phyloP scores from a whole-genome alignment of 2,797 vertebrate genomes.

The Lateolabrax maculatus region DNA sequence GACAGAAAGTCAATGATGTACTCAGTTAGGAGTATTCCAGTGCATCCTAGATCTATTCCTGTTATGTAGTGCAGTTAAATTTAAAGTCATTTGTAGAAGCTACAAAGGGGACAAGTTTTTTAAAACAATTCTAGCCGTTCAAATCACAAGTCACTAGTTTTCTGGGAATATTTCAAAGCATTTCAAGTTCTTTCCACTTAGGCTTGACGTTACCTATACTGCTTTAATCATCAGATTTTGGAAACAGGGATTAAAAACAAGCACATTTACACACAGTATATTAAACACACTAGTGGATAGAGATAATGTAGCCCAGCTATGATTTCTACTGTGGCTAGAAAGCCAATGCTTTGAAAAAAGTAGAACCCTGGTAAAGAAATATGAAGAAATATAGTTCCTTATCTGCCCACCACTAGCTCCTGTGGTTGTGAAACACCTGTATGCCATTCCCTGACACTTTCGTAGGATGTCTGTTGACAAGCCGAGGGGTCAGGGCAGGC shows the following conservation, averaged over 20 bases:
- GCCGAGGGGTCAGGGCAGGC: slow-evolving; percentile 53
- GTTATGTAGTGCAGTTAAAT: slow-evolving; percentile 4
- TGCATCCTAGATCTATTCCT: slow-evolving; percentile 18
- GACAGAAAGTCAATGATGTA: slow-evolving; percentile 33
- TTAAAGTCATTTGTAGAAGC: not conserved
- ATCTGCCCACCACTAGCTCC: slow-evolving; percentile 26
- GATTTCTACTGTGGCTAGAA: not conserved
- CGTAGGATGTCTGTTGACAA: slow-evolving; percentile 45
- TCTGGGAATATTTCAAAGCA: not conserved
- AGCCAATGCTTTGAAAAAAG: not conserved
- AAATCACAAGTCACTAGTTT: not conserved
- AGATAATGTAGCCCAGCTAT: not conserved
- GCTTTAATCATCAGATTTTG: not conserved
- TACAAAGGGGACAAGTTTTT: not conserved
- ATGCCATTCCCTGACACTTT: slow-evolving; percentile 49
- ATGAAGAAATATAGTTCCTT: slow-evolving; percentile 2
- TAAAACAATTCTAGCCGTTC: not conserved
- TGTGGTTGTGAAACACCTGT: slow-evolving; percentile 61
- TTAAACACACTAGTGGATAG: accelerated
- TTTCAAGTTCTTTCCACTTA: not conserved
- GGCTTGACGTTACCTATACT: not conserved
- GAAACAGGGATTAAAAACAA: not conserved
- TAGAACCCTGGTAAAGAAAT: not conserved
- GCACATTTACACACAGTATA: not conserved
- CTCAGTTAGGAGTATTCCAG: slow-evolving; percentile 18